Percentiles rank a stretch among this genome's conserved stretches.
These are phyloP conservation scores for Gisinianus flammeolus DNA, from an alignment of 2,888 invertebrate genomes.

Conservation along the genomic window DNA sequence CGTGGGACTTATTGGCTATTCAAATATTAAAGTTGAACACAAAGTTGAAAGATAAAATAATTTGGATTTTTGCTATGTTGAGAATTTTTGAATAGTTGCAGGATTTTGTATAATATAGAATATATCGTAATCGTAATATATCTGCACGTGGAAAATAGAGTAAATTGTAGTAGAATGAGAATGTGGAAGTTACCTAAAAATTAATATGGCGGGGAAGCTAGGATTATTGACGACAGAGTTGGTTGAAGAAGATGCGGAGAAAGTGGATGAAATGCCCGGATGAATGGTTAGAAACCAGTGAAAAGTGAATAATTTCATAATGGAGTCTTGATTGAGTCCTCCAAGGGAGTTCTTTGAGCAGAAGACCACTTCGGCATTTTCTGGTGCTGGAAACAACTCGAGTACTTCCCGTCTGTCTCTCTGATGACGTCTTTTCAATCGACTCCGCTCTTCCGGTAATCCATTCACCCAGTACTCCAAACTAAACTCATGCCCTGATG, in stretches of 20 bases:
- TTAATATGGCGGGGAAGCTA: constrained; percentile 50
- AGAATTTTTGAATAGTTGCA: background rate
- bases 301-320: constrained; percentile 52
- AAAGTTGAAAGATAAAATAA: no score
- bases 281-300: constrained; percentile 55
- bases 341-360: constrained; percentile 56
- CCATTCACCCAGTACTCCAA: constrained; percentile 57
- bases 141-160: background rate
- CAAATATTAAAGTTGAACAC: no score
- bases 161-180: background rate
- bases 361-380: constrained; percentile 45
- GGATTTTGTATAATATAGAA: background rate
- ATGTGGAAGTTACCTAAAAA: constrained; percentile 52
- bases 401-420: constrained; percentile 54
- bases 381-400: constrained; percentile 48
- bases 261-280: constrained; percentile 39
- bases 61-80: background rate
- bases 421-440: constrained; percentile 55
- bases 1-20: no score
- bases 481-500: constrained; percentile 52
- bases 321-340: constrained; percentile 52
- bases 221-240: constrained; percentile 14
- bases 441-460: constrained; percentile 45
- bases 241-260: constrained; percentile 12
- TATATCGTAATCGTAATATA: background rate